phyloP scores from a whole-genome alignment of 2,888 invertebrate species.

The Melanchra persicariae region DNA sequence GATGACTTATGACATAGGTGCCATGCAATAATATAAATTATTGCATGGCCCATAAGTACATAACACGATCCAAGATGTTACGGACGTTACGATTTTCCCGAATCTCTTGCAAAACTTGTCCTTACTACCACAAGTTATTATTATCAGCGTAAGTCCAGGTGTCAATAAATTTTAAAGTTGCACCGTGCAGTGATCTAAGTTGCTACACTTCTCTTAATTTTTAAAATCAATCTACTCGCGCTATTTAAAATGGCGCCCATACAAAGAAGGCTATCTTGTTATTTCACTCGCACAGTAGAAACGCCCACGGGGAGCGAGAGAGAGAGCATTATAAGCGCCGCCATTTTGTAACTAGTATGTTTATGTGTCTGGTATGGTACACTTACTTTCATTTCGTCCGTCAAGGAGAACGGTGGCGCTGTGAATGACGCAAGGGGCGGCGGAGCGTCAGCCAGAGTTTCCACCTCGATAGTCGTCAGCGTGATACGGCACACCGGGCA shows the following conservation, averaged over 20 bases:
- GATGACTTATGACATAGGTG: too few relatives aligned
- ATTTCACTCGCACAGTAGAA: neutral
- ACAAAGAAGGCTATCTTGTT: neutral
- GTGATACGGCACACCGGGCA: conserved; percentile 95
- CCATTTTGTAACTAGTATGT: neutral
- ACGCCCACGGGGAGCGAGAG: neutral
- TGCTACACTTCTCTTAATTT: neutral
- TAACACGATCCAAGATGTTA: neutral
- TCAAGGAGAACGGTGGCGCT: conserved; percentile 93
- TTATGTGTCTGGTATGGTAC: neutral
- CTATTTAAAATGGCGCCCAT: neutral
- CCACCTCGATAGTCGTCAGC: conserved; percentile 92
- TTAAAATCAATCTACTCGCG: neutral
- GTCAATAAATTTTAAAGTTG: neutral
- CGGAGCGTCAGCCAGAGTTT: conserved; percentile 92
- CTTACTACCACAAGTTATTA: neutral
- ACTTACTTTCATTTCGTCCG: conserved; percentile 88
- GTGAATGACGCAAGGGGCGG: conserved; percentile 93
- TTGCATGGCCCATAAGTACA: too few relatives aligned
- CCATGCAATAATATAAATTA: too few relatives aligned
- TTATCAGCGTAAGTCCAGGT: neutral
- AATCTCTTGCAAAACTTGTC: neutral
- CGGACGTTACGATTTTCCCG: neutral
- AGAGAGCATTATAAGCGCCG: neutral
- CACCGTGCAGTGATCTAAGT: neutral